A percentile compares a stretch with the other conserved stretches of the same genome.
Conservation (phyloP, 2,113 vertebrate species). For the Pygoscelis antarcticus region DNA sequence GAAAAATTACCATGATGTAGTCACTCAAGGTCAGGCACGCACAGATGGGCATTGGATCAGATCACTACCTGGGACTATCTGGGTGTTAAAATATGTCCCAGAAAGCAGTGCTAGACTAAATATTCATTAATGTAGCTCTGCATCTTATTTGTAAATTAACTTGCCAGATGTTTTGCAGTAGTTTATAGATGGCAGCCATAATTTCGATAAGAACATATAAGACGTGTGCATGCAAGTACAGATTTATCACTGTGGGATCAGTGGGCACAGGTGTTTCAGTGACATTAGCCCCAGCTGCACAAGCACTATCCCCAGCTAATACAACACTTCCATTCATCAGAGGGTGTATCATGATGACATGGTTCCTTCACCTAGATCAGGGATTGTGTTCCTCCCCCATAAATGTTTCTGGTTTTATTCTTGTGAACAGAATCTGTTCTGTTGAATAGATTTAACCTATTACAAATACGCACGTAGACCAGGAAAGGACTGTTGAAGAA, state of each 20-base stretch:
- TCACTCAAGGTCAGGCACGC: not conserved
- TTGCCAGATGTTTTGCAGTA: not conserved
- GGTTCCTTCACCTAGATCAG: not conserved
- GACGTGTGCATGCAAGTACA: rapidly evolving
- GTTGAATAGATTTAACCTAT: not conserved
- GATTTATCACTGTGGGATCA: not conserved
- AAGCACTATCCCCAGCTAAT: not conserved
- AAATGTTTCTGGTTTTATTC: not conserved
- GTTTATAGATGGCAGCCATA: not conserved
- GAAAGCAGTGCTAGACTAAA: not conserved
- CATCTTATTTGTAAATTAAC: not conserved
- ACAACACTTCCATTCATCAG: not conserved
- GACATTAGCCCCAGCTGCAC: not conserved
- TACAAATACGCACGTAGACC: not conserved
- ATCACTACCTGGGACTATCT: rapidly evolving
- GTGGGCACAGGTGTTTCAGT: not conserved
- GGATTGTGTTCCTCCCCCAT: not conserved
- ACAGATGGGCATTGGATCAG: not conserved
- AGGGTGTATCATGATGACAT: not conserved
- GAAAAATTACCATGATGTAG: not conserved
- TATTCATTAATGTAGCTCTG: not conserved
- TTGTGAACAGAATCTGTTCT: not conserved
- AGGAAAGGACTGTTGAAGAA: not conserved
- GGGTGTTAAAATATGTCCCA: not conserved
- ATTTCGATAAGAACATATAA: not conserved